Evolutionary conservation across 1,140 invertebrate genomes (phyloP), one percentile per base, ranked within the genome.

Genomic region (Saccostrea echinata): DNA sequence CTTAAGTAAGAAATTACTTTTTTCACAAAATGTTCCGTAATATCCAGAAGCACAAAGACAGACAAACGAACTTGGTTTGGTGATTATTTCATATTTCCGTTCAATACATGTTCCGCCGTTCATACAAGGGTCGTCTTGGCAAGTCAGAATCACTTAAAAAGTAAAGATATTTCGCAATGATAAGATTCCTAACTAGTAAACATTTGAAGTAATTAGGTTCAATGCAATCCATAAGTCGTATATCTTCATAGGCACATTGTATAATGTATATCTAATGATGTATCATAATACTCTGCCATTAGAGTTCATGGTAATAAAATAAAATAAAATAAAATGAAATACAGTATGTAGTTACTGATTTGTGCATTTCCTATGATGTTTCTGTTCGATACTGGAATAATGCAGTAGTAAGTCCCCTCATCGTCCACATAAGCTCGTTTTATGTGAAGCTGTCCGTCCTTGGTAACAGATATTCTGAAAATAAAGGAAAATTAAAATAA

Each of bases 81-180:
- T 30, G 24, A 76, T 76, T 76, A 76, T 33, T 76, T 76, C 68
- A 76, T 76, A 76, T 76, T 76, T 76, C 27, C 27, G 27, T 76
- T 76, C 68, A 30, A 76, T 30, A 30, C 68, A 76, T 11, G 68
- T 76, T 24, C 68, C 68, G 11, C 68, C 27, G 27, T 76, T 76
- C 16, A 30, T 33, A 27, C 68, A 76, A 6, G 68, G 68, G 27
- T 76, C 68, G 33, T 76, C 68, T 16, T 76, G 27, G 24, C 68
- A 76, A 13, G 68, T 76, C 27, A 76, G 11, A 30, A 76, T 27
- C 27, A 33, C 68, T 76, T 1, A 11, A 30, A 76, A 12, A 16
- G 27, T 61, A 18, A 18, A 61, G 18, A 21, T 43, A 9, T 43
- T 43, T 43, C 43, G 9, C 43, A 43, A 43, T 43, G 43, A 43